Percentiles rank a stretch among this genome's conserved stretches.
phyloP scores from a whole-genome alignment of 2,888 invertebrate genomes.

The Bibio marci region DNA sequence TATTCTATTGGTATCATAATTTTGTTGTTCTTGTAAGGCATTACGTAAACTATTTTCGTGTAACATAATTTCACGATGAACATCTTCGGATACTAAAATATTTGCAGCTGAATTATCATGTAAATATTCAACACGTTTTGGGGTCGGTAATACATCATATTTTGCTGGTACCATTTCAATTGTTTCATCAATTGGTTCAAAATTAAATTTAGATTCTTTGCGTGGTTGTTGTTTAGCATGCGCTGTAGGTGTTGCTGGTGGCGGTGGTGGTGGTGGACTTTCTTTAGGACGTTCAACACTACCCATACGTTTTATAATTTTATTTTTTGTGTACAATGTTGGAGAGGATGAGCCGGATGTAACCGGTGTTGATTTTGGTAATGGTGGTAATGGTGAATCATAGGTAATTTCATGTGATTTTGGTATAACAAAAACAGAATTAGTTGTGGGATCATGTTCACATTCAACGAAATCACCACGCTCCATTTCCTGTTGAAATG shows the following conservation, averaged over 20 bases:
- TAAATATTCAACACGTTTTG: slow-evolving; percentile 21
- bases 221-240: no score
- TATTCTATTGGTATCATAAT: neutral
- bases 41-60: slow-evolving; percentile 28
- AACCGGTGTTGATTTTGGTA: slow-evolving; percentile 4
- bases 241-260: neutral
- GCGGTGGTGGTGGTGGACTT: slow-evolving; percentile 29
- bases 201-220: slow-evolving; percentile 7
- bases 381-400: slow-evolving; percentile 10
- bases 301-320: slow-evolving; percentile 12
- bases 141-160: slow-evolving; percentile 17
- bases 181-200: slow-evolving; percentile 13
- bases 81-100: slow-evolving; percentile 24
- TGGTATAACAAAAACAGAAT: slow-evolving; percentile 19
- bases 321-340: no score
- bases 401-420: slow-evolving; percentile 8
- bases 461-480: slow-evolving; percentile 27
- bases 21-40: slow-evolving; percentile 13
- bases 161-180: slow-evolving; percentile 23
- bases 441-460: slow-evolving; percentile 25
- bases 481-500: slow-evolving; percentile 25
- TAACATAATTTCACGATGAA: slow-evolving; percentile 25
- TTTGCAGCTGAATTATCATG: slow-evolving; percentile 27
- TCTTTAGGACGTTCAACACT: slow-evolving; percentile 22
- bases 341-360: neutral